Conservation (phyloP, 2,113 vertebrate genomes). For the Myocastor coypus region DNA sequence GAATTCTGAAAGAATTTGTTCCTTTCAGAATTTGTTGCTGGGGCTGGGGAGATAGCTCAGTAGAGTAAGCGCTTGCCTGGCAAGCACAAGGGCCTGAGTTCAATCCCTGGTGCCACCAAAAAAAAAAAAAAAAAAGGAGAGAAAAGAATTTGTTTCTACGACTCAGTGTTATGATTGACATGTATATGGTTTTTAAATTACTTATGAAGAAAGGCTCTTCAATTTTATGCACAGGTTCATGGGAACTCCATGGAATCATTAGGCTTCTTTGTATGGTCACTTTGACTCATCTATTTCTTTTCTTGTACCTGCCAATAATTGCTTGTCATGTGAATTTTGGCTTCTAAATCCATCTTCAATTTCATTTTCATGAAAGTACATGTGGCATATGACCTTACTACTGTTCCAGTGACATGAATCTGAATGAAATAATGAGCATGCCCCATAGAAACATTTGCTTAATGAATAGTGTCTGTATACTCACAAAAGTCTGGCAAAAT, state of each 20-base stretch:
- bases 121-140: too few species aligned
- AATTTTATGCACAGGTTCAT: background rate
- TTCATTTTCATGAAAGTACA: constrained; percentile 35
- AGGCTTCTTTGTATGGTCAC: background rate
- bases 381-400: background rate
- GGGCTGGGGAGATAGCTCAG: too few species aligned
- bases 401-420: background rate
- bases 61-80: too few species aligned
- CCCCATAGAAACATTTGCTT: background rate
- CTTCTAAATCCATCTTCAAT: background rate
- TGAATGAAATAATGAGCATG: constrained; percentile 8
- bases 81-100: too few species aligned
- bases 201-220: background rate
- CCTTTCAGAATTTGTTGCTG: too few species aligned
- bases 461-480: background rate
- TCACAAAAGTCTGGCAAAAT: background rate
- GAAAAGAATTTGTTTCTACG: background rate
- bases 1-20: constrained; percentile 16
- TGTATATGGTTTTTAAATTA: background rate
- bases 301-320: background rate
- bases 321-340: background rate
- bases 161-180: background rate
- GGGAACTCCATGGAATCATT: background rate
- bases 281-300: background rate
- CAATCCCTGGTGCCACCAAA: too few species aligned